Evolutionary conservation across 1,140 invertebrate genomes (phyloP).

Genomic region (Drosophila auraria): DNA sequence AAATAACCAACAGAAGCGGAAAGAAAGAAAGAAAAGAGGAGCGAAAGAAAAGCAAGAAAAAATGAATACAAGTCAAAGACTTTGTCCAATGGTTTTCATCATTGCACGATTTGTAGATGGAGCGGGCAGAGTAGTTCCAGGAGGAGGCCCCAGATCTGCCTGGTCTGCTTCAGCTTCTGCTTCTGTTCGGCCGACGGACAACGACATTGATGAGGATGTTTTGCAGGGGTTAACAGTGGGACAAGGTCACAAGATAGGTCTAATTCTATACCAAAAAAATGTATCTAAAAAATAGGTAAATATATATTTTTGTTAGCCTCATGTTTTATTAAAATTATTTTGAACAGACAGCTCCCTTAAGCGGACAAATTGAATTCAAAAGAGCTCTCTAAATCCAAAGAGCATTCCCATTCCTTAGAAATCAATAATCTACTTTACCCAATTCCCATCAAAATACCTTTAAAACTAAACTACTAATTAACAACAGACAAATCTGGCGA

Average conservation of each 20-base stretch:
- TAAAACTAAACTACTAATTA: slow-evolving; percentile 19
- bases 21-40: slow-evolving; percentile 55
- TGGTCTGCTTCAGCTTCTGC: slow-evolving; percentile 33
- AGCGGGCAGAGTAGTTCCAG: slow-evolving; percentile 27
- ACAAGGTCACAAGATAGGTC: slow-evolving; percentile 9
- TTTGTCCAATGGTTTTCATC: slow-evolving; percentile 81
- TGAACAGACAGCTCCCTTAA: not conserved
- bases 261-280: too few species aligned
- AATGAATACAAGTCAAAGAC: slow-evolving; percentile 83
- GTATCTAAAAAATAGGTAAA: too few species aligned
- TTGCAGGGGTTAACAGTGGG: slow-evolving; percentile 56
- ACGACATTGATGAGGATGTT: slow-evolving; percentile 81
- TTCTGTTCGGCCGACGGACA: slow-evolving; percentile 49
- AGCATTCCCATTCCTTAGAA: not conserved
- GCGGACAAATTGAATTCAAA: not conserved
- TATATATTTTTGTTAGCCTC: too few species aligned
- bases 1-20: slow-evolving; percentile 37
- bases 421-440: not conserved
- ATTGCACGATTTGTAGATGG: slow-evolving; percentile 76
- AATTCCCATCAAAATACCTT: slow-evolving; percentile 1
- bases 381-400: not conserved
- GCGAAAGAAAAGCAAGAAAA: slow-evolving; percentile 68
- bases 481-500: slow-evolving; percentile 5
- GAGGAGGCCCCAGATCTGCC: slow-evolving; percentile 37
- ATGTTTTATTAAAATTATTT: too few species aligned